A percentile compares a stretch with the other conserved stretches of the same genome.
phyloP scores from a whole-genome alignment of 2,113 vertebrate genomes.

The Pterocles burchelli region DNA sequence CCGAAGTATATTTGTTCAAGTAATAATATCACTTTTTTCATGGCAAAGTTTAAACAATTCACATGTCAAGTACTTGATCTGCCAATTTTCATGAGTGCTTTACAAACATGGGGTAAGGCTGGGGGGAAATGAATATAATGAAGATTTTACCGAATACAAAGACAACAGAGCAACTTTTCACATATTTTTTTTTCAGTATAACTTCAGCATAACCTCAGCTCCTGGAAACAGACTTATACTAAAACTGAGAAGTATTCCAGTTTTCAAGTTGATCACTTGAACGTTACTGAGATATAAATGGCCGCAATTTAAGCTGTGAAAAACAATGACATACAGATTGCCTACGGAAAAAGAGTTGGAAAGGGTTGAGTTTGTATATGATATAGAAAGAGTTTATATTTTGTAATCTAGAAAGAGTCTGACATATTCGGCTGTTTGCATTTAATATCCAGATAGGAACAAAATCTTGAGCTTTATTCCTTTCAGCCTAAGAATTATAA shows the following conservation, averaged over 20 bases:
- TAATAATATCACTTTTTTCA: conserved; percentile 5
- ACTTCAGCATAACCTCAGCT: background rate
- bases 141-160: background rate
- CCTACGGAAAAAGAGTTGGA: background rate
- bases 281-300: background rate
- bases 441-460: background rate
- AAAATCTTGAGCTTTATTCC: background rate
- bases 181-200: background rate
- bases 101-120: background rate
- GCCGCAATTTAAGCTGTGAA: background rate
- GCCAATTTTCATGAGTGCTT: background rate
- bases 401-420: background rate
- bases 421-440: background rate
- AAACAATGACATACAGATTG: background rate
- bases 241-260: background rate
- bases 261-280: background rate
- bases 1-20: conserved; percentile 44
- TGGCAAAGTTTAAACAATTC: conserved; percentile 34
- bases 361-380: background rate
- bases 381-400: background rate
- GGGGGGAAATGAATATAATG: background rate
- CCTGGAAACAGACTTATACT: background rate
- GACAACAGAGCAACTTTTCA: background rate
- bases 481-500: background rate
- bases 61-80: background rate